These are phyloP conservation scores for Muscicapa adusta DNA, from an alignment of 2,113 vertebrate genomes.

Conservation along the genomic window DNA sequence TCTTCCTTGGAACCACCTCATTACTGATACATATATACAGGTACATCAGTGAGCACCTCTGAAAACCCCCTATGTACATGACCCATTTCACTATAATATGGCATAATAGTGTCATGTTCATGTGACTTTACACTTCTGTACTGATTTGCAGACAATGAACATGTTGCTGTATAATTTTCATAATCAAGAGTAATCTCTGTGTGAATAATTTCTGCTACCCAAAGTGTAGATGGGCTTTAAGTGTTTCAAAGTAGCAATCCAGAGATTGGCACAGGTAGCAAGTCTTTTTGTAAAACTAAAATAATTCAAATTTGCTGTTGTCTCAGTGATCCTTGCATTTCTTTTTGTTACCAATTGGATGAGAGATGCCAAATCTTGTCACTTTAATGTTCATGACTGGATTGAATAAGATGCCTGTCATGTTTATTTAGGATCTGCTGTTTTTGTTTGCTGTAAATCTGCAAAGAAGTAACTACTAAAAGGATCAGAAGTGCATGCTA, in stretches of 20 bases:
- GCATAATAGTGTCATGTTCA: background rate
- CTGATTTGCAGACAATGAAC: background rate
- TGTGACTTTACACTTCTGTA: background rate
- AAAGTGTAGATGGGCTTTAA: background rate
- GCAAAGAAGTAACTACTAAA: background rate
- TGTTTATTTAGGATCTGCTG: background rate
- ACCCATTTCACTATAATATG: background rate
- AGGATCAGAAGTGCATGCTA: background rate
- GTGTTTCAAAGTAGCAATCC: background rate
- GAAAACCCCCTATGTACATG: background rate
- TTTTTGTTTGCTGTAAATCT: background rate
- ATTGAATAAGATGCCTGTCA: background rate
- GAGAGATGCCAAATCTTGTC: constrained; percentile 2
- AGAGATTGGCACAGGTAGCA: background rate
- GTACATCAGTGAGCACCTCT: background rate
- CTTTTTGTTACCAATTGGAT: background rate
- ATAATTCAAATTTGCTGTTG: background rate
- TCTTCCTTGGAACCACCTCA: background rate
- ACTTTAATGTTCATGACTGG: background rate
- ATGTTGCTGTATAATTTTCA: background rate
- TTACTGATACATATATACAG: background rate
- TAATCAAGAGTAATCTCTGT: background rate
- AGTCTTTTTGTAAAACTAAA: constrained; percentile 25
- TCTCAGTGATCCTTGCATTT: background rate
- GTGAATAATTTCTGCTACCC: background rate